A percentile compares a stretch with the other conserved stretches of the same genome.
phyloP scores from a whole-genome alignment of 1,140 invertebrate genomes.

The Andricus grossulariae region DNA sequence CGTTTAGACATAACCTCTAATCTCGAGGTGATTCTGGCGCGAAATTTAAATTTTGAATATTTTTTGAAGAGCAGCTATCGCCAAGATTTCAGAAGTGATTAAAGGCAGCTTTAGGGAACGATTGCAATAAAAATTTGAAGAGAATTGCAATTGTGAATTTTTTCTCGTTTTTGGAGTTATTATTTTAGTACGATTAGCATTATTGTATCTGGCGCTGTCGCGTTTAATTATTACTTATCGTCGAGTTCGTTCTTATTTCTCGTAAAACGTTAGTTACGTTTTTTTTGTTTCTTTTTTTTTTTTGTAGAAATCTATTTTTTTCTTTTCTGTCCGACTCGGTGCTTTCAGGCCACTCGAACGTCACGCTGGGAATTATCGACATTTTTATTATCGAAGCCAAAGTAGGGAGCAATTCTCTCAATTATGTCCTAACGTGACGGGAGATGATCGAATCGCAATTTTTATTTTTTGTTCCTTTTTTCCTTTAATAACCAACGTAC shows the following conservation, averaged over 20 bases:
- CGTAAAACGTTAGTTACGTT: background rate
- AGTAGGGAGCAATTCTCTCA: conserved; percentile 10
- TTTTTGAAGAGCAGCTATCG: no score
- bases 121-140: background rate
- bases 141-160: background rate
- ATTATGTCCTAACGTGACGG: background rate
- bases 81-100: no score
- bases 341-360: conserved; percentile 29
- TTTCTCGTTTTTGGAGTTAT: no score
- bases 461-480: background rate
- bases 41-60: no score
- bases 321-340: conserved; percentile 41
- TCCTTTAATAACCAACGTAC: conserved; percentile 2
- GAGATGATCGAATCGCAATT: background rate
- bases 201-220: conserved; percentile 13
- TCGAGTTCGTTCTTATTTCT: conserved; percentile 17
- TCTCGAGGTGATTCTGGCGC: no score
- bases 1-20: no score
- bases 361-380: conserved; percentile 36
- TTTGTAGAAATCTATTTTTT: conserved; percentile 29
- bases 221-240: conserved; percentile 12
- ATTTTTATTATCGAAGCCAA: conserved; percentile 23
- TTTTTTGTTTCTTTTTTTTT: conserved; percentile 32
- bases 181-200: conserved; percentile 14
- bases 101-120: no score